Base-by-base conservation (phyloP, 2,888 invertebrate species). In the Aporophyla lueneburgensis region DNA sequence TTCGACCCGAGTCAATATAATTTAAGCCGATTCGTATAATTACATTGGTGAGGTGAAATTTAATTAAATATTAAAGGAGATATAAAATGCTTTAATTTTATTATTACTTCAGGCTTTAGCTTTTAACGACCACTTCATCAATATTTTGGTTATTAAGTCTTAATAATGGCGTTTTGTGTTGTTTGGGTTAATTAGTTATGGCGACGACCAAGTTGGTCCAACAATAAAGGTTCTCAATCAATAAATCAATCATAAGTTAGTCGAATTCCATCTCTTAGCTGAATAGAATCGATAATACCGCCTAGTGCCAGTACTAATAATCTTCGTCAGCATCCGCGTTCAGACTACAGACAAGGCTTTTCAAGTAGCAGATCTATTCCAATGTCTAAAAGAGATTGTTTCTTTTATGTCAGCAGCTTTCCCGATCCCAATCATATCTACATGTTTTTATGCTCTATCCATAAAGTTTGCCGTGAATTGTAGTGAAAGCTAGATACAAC, bases 1-100 rank as follows among this genome's bases (percentile, higher is more conserved):
- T 81, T 85, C 72, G 71, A 70, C 76, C 74, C 62, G 54, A 78
- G 73, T 76, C 70, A 86, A 86, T 83, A 87, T 86, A 86, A 83
- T 83, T 86, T 87, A 80, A 87, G 77, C 75, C 72, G 84, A 86
- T 87, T 87, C 86, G 72, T 75, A 76, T 86, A 87, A 87, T 87
- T 80, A 80, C 71, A 71, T 72, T 59, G 75, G 83, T 74, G 76
- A 84, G 86, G 78, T 71, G 49, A 81, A 85, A 77, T 81, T 87
- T 76, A 85, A 85, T 87, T 85, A 78, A 84, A 76, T 74, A 84
- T 72, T 72, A 70, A 84, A 56, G 71, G 19, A 58, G 71, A 71
- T 59, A 75, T 72, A 73, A 79, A 86, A 86, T 71, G 53, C 51
- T 58, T 63, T 51, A 54, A 53, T 72, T 66, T 61, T 71, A 69